Evolutionary conservation across 2,888 invertebrate genomes (phyloP).

Genomic region (Hydriomena furcata): DNA sequence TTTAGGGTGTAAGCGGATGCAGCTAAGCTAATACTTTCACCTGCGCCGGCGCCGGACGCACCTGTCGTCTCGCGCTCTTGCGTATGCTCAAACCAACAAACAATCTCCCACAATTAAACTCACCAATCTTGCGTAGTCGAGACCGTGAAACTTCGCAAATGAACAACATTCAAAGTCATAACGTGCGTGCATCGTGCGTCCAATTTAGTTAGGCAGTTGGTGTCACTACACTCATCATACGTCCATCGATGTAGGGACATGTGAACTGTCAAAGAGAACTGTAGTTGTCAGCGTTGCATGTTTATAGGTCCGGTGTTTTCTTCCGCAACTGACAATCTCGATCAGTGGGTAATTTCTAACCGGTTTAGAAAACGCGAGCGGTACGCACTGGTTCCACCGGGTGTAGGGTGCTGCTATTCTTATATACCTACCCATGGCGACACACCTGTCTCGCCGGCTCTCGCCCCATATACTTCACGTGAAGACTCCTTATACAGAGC

Average conservation of each 20-base stretch:
- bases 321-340: constrained; percentile 79
- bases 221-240: not conserved
- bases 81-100: constrained; percentile 43
- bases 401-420: constrained; percentile 50
- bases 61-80: constrained; percentile 54
- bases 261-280: constrained; percentile 60
- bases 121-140: constrained; percentile 31
- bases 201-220: constrained; percentile 1
- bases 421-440: constrained; percentile 40
- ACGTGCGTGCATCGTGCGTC: constrained; percentile 1
- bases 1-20: constrained; percentile 67
- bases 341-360: constrained; percentile 83
- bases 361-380: constrained; percentile 80
- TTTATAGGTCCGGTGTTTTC: constrained; percentile 76
- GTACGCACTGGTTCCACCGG: constrained; percentile 40
- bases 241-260: constrained; percentile 11
- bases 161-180: constrained; percentile 10
- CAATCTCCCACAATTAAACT: constrained; percentile 41
- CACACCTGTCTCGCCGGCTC: constrained; percentile 51
- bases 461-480: constrained; percentile 63
- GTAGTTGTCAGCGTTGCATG: constrained; percentile 57
- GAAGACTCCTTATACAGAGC: constrained; percentile 45
- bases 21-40: constrained; percentile 66
- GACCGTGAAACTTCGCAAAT: constrained; percentile 15
- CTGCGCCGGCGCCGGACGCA: constrained; percentile 47